Evolutionary conservation across 2,888 invertebrate species (phyloP).

Genomic region (Dione vanillae): DNA sequence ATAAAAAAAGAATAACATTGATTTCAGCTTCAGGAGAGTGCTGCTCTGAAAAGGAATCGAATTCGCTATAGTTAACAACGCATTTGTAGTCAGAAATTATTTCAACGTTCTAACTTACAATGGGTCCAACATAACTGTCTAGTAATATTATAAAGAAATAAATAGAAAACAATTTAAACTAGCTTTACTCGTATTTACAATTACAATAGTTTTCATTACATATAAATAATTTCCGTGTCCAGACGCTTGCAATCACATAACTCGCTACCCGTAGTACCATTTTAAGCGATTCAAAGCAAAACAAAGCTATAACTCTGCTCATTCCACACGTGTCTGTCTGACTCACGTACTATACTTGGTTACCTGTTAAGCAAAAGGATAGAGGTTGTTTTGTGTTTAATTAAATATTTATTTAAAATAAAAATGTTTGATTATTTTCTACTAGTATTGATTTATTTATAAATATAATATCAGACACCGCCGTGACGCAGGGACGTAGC

Average conservation of each 20-base stretch:
- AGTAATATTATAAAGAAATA: no score
- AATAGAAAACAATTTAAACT: neutral
- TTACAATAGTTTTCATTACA: neutral
- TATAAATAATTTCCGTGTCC: neutral
- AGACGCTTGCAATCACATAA: slow-evolving; percentile 4
- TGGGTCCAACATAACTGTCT: no score
- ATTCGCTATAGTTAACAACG: no score
- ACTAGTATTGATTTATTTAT: no score
- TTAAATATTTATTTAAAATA: neutral
- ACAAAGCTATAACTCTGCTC: slow-evolving; percentile 19
- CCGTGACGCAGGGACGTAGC: no score
- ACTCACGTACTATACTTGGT: slow-evolving; percentile 30
- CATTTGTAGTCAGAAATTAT: no score
- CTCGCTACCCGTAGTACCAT: slow-evolving; percentile 8
- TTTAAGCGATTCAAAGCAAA: slow-evolving; percentile 25
- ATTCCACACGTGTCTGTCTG: slow-evolving; percentile 33
- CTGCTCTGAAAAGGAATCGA: no score
- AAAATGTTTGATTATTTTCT: no score
- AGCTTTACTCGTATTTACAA: neutral
- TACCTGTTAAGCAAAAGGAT: slow-evolving; percentile 11
- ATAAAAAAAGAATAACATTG: no score
- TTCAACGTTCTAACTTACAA: no score
- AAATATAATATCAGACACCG: no score
- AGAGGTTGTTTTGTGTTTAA: neutral
- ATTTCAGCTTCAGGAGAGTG: no score